Percentiles rank a stretch among this genome's conserved stretches.
These are phyloP conservation scores for Silvanus unidentatus DNA, from an alignment of 2,888 invertebrate species.

Conservation along the genomic window DNA sequence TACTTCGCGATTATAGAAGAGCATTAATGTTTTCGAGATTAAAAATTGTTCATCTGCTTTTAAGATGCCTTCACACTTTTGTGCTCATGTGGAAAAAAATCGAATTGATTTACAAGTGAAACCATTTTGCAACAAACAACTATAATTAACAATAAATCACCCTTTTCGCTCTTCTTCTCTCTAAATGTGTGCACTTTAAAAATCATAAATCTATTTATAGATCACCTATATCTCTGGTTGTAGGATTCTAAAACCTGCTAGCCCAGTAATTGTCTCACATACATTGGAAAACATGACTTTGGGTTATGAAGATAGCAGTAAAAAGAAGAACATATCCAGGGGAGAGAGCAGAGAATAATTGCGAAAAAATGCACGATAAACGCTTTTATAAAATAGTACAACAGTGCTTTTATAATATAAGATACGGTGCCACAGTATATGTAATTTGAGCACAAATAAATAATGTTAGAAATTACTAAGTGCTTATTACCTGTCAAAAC, in stretches of 20 bases:
- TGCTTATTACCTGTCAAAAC: constrained; percentile 36
- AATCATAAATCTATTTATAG: constrained; percentile 3
- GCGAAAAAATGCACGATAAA: constrained; percentile 11
- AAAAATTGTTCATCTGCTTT: neutral
- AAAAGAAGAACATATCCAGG: neutral
- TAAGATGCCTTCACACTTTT: neutral
- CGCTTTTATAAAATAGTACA: constrained; percentile 9
- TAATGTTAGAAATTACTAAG: constrained; percentile 32
- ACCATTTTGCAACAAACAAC: too few species aligned
- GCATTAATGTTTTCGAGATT: too few species aligned
- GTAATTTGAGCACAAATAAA: constrained; percentile 35
- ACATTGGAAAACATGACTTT: constrained; percentile 1
- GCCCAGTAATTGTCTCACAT: constrained; percentile 4
- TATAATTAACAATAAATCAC: neutral
- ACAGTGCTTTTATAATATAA: constrained; percentile 12
- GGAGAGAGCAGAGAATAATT: constrained; percentile 1
- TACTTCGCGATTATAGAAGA: too few species aligned
- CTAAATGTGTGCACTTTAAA: too few species aligned
- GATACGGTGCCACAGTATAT: constrained; percentile 14
- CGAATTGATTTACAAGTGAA: too few species aligned
- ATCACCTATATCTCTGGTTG: constrained; percentile 1
- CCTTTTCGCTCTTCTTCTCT: neutral
- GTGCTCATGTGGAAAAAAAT: too few species aligned
- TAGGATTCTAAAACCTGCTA: constrained; percentile 4
- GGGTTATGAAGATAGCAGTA: neutral